These are phyloP conservation scores for Synergus gifuensis DNA, from an alignment of 2,888 invertebrate genomes.

Conservation along the genomic window DNA sequence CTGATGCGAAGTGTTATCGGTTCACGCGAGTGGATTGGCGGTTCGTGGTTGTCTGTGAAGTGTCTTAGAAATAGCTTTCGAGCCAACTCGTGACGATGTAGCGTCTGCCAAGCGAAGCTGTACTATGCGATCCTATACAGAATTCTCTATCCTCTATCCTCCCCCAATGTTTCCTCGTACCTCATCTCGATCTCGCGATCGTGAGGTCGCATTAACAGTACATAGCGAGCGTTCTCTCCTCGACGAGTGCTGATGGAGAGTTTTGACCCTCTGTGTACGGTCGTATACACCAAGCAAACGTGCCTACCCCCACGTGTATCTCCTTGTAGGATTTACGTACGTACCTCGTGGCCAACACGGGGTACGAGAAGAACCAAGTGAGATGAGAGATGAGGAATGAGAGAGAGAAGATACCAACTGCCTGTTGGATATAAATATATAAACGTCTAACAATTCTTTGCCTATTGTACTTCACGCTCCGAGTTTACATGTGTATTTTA, in stretches of 20 bases:
- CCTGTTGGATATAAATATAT: conserved; percentile 33
- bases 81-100: conserved; percentile 34
- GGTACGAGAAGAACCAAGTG: conserved; percentile 20
- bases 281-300: conserved; percentile 20
- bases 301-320: conserved; percentile 29
- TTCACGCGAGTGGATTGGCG: conserved; percentile 36
- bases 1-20: conserved; percentile 37
- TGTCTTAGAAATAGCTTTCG: conserved; percentile 34
- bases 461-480: conserved; percentile 32
- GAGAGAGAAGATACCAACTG: background rate
- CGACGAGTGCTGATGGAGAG: conserved; percentile 50
- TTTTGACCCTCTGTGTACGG: conserved; percentile 52
- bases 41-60: conserved; percentile 38
- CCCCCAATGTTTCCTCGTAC: conserved; percentile 50
- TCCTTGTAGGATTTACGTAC: conserved; percentile 49
- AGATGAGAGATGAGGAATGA: conserved; percentile 17
- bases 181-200: conserved; percentile 58
- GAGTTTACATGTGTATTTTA: conserved; percentile 34
- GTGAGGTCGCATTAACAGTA: conserved; percentile 67
- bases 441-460: conserved; percentile 30
- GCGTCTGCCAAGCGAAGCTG: background rate
- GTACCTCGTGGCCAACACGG: conserved; percentile 5
- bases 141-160: conserved; percentile 27
- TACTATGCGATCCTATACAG: background rate
- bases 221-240: conserved; percentile 51